Conservation (phyloP, 2,113 vertebrate genomes). For the Potamarius usumacintae region DNA sequence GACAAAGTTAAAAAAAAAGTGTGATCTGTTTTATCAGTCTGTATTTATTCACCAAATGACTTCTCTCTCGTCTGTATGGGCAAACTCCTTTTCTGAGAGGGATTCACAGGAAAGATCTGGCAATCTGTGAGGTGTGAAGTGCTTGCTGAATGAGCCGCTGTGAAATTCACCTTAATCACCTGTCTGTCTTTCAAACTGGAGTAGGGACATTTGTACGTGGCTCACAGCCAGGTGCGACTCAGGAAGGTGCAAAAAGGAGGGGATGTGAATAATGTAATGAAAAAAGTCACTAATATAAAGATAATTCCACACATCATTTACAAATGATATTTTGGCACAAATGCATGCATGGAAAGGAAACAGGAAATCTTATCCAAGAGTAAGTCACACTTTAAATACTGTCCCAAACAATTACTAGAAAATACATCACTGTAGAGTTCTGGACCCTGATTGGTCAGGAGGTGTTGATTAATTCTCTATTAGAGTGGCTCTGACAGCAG, state of each 20-base stretch:
- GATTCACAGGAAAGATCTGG: not conserved
- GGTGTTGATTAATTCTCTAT: not conserved
- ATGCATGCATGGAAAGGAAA: not conserved
- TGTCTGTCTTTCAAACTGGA: not conserved
- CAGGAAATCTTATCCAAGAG: not conserved
- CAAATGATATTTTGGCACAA: not conserved
- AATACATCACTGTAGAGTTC: not conserved
- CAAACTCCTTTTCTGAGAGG: not conserved
- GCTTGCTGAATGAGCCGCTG: not conserved
- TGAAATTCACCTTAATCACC: not conserved
- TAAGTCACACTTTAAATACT: not conserved
- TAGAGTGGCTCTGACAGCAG: not conserved
- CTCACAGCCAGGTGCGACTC: not conserved
- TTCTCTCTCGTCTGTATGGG: not conserved
- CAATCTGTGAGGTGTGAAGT: not conserved
- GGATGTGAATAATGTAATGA: not conserved
- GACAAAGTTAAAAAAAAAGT: not conserved
- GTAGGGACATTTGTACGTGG: not conserved
- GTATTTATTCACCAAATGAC: not conserved
- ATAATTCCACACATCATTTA: not conserved
- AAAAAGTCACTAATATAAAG: not conserved
- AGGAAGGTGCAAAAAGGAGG: not conserved
- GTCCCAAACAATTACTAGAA: not conserved
- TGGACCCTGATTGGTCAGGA: not conserved
- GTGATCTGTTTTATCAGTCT: not conserved